phyloP scores from a whole-genome alignment of 1,140 invertebrate genomes.

The Cheumatopsyche charites region DNA sequence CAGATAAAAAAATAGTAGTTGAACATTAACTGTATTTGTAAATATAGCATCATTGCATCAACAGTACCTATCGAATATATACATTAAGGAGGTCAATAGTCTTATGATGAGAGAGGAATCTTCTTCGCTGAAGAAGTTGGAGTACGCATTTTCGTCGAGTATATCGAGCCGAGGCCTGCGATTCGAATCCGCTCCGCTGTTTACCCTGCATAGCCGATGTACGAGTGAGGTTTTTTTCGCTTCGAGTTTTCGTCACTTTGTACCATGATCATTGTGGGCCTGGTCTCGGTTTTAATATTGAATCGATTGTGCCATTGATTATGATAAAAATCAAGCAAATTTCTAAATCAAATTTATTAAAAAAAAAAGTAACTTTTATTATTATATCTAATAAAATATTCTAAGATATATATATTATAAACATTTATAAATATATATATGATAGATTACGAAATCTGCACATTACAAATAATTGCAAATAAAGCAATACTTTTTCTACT shows the following conservation, averaged over 20 bases:
- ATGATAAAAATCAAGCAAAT: slow-evolving; percentile 46
- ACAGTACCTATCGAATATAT: slow-evolving; percentile 19
- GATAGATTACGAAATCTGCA: slow-evolving; percentile 49
- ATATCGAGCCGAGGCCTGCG: slow-evolving; percentile 31
- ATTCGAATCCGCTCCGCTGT: slow-evolving; percentile 13
- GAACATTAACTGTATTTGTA: background rate
- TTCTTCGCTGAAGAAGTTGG: background rate
- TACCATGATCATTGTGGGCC: slow-evolving; percentile 41
- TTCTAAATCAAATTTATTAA: slow-evolving; percentile 48
- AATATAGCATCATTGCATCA: slow-evolving; percentile 42
- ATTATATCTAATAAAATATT: slow-evolving; percentile 45
- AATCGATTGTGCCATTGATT: slow-evolving; percentile 44
- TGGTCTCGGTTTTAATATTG: slow-evolving; percentile 38
- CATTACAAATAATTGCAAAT: slow-evolving; percentile 50
- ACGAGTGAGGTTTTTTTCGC: slow-evolving; percentile 37
- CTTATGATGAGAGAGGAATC: background rate
- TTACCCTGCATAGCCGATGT: slow-evolving; percentile 40
- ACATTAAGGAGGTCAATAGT: slow-evolving; percentile 19
- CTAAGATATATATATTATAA: slow-evolving; percentile 43
- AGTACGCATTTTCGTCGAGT: background rate
- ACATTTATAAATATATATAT: too few species aligned
- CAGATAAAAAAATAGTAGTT: background rate
- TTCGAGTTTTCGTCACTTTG: slow-evolving; percentile 43
- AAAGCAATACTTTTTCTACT: slow-evolving; percentile 50
- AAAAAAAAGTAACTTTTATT: slow-evolving; percentile 45